A percentile compares a stretch with the other conserved stretches of the same genome.
These are phyloP conservation scores for Brachionichthys hirsutus DNA, from an alignment of 2,113 vertebrate genomes.

Conservation along the genomic window DNA sequence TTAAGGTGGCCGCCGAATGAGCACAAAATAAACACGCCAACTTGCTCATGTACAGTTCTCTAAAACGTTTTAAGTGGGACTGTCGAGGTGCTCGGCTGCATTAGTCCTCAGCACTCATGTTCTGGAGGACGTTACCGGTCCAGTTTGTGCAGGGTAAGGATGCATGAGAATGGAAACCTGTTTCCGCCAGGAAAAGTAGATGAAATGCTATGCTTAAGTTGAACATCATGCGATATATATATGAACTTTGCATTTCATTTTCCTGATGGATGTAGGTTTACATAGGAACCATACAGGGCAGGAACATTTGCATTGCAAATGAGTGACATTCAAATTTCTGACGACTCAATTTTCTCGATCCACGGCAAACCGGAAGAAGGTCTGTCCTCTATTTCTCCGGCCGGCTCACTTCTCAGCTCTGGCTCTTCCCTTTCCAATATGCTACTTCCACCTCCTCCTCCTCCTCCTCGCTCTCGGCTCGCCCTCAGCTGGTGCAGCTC, in stretches of 20 bases:
- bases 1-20: no score
- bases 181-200: constrained; percentile 15
- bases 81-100: background rate
- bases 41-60: constrained; percentile 42
- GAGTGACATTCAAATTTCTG: constrained; percentile 86
- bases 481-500: constrained; percentile 80
- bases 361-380: constrained; percentile 80
- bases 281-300: background rate
- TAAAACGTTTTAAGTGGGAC: background rate
- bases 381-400: constrained; percentile 75
- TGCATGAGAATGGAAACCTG: background rate
- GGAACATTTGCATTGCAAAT: constrained; percentile 54
- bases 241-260: background rate
- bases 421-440: constrained; percentile 84
- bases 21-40: constrained; percentile 5
- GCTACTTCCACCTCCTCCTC: constrained; percentile 74
- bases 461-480: constrained; percentile 66
- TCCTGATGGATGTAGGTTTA: constrained; percentile 11
- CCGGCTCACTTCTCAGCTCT: constrained; percentile 72
- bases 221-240: background rate
- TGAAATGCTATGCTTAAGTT: background rate
- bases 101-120: background rate
- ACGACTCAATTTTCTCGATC: constrained; percentile 93
- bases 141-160: constrained; percentile 29
- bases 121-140: constrained; percentile 8